phyloP scores from a whole-genome alignment of 2,888 invertebrate species.

The Cheiracanthium punctorium region DNA sequence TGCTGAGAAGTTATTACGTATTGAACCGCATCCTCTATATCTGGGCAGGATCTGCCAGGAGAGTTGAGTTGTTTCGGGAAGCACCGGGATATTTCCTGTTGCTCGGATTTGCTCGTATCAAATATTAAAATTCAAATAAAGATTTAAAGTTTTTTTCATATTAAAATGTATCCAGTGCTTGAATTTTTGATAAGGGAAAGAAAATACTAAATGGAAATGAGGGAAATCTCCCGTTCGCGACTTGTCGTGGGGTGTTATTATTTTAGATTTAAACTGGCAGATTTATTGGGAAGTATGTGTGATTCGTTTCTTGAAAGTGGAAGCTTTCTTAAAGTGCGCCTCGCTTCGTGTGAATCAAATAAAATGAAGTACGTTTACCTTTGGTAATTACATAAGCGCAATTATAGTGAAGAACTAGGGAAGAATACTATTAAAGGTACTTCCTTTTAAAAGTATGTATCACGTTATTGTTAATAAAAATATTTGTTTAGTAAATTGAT shows the following conservation, averaged over 20 bases:
- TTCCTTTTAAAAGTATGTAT: too few relatives aligned
- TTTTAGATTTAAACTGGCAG: background rate
- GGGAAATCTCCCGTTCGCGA: background rate
- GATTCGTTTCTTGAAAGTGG: too few relatives aligned
- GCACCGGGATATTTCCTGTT: slow-evolving; percentile 7
- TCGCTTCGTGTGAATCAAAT: too few relatives aligned
- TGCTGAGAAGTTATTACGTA: slow-evolving; percentile 13
- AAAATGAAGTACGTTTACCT: too few relatives aligned
- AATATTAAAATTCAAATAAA: slow-evolving; percentile 10
- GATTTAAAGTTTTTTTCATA: background rate
- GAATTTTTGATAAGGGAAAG: background rate
- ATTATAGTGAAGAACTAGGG: too few relatives aligned
- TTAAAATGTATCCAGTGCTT: slow-evolving; percentile 1
- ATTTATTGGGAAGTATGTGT: background rate
- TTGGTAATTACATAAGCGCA: too few relatives aligned
- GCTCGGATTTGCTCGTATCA: background rate
- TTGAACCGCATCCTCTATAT: slow-evolving; percentile 8
- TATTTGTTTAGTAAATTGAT: too few relatives aligned
- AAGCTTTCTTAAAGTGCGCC: too few relatives aligned
- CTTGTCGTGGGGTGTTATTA: background rate
- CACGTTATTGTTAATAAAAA: too few relatives aligned
- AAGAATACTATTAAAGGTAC: too few relatives aligned
- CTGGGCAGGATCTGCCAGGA: background rate
- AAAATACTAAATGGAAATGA: background rate
- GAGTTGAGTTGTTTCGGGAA: slow-evolving; percentile 9